Conservation (phyloP, 2,888 invertebrate species). For the Fissipunctia ypsillon region DNA sequence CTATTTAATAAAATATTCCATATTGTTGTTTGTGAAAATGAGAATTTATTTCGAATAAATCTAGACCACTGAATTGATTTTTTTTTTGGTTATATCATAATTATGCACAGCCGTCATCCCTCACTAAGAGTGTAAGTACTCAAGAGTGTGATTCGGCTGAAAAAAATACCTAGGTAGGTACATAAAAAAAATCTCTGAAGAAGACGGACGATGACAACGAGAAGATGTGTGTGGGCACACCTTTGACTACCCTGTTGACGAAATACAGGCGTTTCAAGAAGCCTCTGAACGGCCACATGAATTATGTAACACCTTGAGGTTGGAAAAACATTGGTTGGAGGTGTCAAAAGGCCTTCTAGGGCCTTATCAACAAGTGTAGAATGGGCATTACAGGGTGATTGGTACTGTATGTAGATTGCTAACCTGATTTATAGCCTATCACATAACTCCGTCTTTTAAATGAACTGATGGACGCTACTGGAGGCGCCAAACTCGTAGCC, state of each 20-base stretch:
- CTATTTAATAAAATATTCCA: slow-evolving; percentile 60
- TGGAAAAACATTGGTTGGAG: neutral
- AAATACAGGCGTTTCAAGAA: neutral
- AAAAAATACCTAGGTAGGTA: neutral
- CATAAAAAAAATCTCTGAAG: neutral
- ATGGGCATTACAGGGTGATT: too few species aligned
- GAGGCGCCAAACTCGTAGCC: neutral
- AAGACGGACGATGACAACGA: neutral
- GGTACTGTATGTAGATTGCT: too few species aligned
- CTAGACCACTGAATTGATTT: slow-evolving; percentile 23
- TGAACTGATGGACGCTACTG: neutral
- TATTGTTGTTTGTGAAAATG: slow-evolving; percentile 46
- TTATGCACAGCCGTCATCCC: neutral
- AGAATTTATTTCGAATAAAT: slow-evolving; percentile 55
- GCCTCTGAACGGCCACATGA: neutral
- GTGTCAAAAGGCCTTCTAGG: neutral
- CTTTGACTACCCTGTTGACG: too few species aligned
- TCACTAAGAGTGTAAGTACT: neutral
- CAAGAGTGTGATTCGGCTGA: neutral
- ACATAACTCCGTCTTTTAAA: neutral
- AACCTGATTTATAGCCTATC: neutral
- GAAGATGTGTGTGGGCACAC: neutral
- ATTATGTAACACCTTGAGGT: neutral
- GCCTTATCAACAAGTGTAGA: too few species aligned
- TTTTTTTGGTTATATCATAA: neutral